Evolutionary conservation across 2,888 invertebrate genomes (phyloP).

Genomic region (Trissolcus brochymenae): DNA sequence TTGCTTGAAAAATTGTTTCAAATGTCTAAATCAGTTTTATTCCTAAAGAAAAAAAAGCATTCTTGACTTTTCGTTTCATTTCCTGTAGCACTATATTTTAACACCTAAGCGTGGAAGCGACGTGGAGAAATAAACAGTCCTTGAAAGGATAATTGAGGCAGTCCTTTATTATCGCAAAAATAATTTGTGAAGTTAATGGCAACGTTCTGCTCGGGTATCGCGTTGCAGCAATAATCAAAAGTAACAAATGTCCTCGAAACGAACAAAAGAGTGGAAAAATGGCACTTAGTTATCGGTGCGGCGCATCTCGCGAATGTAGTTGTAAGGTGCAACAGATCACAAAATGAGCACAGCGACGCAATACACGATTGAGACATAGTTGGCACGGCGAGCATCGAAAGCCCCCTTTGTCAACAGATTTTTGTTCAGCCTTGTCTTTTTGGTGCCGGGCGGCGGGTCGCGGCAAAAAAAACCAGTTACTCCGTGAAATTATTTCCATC

Average conservation of each 20-base stretch:
- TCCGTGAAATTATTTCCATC: slow-evolving; percentile 66
- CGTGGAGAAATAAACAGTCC: neutral
- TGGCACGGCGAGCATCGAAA: slow-evolving; percentile 39
- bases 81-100: no score
- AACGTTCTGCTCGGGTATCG: slow-evolving; percentile 13
- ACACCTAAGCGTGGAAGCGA: no score
- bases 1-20: no score
- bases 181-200: slow-evolving; percentile 24
- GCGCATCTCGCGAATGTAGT: slow-evolving; percentile 50
- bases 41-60: no score
- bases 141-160: slow-evolving; percentile 26
- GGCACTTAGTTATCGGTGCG: slow-evolving; percentile 45
- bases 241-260: slow-evolving; percentile 37
- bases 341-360: slow-evolving; percentile 54
- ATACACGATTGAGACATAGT: slow-evolving; percentile 61
- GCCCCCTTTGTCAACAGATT: slow-evolving; percentile 43
- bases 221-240: slow-evolving; percentile 25
- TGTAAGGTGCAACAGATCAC: slow-evolving; percentile 58
- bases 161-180: slow-evolving; percentile 27
- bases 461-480: slow-evolving; percentile 62
- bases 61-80: no score
- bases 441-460: slow-evolving; percentile 10
- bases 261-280: slow-evolving; percentile 52
- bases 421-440: slow-evolving; percentile 6
- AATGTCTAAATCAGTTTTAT: no score